phyloP scores from a whole-genome alignment of 2,888 invertebrate genomes.

The Rosalia funebris region DNA sequence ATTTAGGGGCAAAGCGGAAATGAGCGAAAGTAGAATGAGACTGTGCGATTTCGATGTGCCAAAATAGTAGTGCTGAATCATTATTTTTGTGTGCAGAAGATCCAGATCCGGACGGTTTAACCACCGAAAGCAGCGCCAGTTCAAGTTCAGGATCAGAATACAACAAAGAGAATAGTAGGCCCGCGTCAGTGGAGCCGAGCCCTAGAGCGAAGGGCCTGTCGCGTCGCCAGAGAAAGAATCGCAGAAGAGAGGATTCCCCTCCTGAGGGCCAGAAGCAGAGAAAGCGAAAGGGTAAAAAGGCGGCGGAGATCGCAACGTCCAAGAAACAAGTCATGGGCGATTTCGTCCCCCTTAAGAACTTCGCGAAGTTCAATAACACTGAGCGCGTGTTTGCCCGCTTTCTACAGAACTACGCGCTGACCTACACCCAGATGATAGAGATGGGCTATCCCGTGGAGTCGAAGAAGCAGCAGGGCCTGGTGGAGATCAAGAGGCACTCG shows the following conservation, averaged over 20 bases:
- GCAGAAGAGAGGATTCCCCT: slow-evolving; percentile 51
- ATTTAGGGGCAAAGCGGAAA: background rate
- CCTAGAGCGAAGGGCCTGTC: slow-evolving; percentile 66
- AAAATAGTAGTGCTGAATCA: slow-evolving; percentile 34
- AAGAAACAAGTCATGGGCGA: slow-evolving; percentile 31
- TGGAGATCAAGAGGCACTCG: slow-evolving; percentile 21
- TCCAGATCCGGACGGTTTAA: slow-evolving; percentile 60
- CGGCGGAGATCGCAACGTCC: background rate
- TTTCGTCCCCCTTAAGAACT: slow-evolving; percentile 62
- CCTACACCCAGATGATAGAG: slow-evolving; percentile 70
- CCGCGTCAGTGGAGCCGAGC: slow-evolving; percentile 64
- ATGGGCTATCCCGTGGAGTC: slow-evolving; percentile 78
- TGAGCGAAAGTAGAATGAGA: background rate
- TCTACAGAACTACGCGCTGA: slow-evolving; percentile 72
- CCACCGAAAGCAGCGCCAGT: slow-evolving; percentile 52
- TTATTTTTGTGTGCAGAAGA: slow-evolving; percentile 61
- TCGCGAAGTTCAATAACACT: slow-evolving; percentile 62
- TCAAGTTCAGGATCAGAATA: slow-evolving; percentile 54
- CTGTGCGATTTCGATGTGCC: slow-evolving; percentile 9
- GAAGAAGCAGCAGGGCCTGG: slow-evolving; percentile 50
- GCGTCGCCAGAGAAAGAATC: slow-evolving; percentile 68
- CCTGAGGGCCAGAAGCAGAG: slow-evolving; percentile 47
- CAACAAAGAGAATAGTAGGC: slow-evolving; percentile 56
- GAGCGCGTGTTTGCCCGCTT: slow-evolving; percentile 69
- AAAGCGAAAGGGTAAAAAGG: background rate